Evolutionary conservation across 1,140 invertebrate species (phyloP), one percentile per base, ranked within the genome.

Genomic region (Doryteuthis pealeii): DNA sequence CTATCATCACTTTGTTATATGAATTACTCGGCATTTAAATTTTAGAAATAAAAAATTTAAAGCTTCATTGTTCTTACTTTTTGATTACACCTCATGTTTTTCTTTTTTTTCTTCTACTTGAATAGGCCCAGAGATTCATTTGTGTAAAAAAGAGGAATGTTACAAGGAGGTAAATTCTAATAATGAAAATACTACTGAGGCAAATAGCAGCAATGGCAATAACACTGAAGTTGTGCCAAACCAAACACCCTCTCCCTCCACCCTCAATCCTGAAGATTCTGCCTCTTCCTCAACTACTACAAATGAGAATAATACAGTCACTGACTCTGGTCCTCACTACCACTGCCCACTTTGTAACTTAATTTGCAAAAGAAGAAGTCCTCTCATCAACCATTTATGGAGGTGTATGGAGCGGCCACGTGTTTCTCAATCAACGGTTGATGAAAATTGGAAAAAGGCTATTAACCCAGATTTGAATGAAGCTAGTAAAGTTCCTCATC

Each of bases 381-480:
- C 73, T 8, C 75, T 74, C 3, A 74, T 78, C 14, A 78, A 78
- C 33, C 77, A 78, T 71, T 22, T 78, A 28, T 78, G 77, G 77
- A 26, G 77, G 32, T 78, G 77, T 49, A 54, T 75, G 18, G 73
- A 78, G 70, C 66, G 70, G 22, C 66, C 28, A 8, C 32, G 32
- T 22, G 22, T 0, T 33, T 32, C 28, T 4, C 22, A 33, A 33
- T 18, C 30, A 14, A 18, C 30, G 66, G 18, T 30, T 28, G 28
- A 31, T 32, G 58, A 62, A 62, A 68, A 68, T 33, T 68, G 28
- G 28, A 33, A 31, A 31, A 68, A 68, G 28, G 66, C 28, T 31
- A 28, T 32, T 6, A 32, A 26, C 6, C 28, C 30, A 18, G 18
- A 22, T 5, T 18, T 22, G 1, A 31, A 31, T 10, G 66, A 68